Evolutionary conservation across 2,113 vertebrate genomes (phyloP).

Genomic region (Bagarius yarrelli): DNA sequence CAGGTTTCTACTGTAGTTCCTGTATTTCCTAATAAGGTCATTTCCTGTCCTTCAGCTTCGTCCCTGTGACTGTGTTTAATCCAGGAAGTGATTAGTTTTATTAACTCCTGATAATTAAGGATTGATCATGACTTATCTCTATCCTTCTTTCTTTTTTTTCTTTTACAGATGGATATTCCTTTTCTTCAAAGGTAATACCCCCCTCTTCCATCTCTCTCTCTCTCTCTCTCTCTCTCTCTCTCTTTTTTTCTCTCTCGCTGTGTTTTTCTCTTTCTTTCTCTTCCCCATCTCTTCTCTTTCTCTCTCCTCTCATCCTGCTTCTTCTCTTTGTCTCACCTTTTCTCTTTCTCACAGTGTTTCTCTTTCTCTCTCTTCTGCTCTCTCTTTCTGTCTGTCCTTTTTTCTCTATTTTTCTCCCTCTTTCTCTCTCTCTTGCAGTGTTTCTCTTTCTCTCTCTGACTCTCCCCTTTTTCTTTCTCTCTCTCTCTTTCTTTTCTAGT

Average conservation of each 20-base stretch:
- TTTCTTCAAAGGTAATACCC: constrained; percentile 78
- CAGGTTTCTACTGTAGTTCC: background rate
- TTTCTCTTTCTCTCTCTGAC: background rate
- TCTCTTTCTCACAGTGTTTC: background rate
- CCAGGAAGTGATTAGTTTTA: no score
- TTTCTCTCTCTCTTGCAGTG: background rate
- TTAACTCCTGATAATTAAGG: no score
- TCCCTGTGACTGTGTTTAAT: no score
- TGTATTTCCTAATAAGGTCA: no score
- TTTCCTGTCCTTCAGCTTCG: no score
- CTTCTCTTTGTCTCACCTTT: background rate
- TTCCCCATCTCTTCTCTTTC: background rate
- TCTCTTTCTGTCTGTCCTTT: background rate
- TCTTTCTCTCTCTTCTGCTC: background rate
- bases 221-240: background rate
- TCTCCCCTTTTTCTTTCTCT: background rate
- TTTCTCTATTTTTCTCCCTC: background rate
- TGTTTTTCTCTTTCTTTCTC: background rate
- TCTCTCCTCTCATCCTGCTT: background rate
- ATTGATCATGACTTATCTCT: no score
- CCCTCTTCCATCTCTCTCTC: background rate
- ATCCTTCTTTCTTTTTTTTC: constrained; percentile 48
- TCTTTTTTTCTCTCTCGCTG: background rate
- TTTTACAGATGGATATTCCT: constrained; percentile 84
- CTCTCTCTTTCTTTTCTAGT: background rate